phyloP scores from a whole-genome alignment of 1,140 invertebrate species.

The Diorhabda sublineata region DNA sequence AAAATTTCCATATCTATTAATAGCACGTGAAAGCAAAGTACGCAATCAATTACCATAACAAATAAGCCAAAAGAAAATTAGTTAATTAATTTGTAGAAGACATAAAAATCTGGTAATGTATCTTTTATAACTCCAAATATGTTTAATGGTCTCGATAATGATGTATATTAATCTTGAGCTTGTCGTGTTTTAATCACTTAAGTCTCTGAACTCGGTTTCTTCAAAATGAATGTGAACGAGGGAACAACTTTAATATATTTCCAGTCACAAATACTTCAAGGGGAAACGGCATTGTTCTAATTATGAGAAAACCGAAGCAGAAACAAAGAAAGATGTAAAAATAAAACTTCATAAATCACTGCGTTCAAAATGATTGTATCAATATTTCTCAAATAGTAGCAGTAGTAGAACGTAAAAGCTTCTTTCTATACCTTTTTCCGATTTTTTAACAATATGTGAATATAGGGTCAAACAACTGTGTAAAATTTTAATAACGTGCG shows the following conservation, averaged over 20 bases:
- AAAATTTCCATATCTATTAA: not conserved
- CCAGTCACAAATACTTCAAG: conserved; percentile 1
- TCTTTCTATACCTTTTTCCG: not conserved
- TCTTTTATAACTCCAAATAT: conserved; percentile 3
- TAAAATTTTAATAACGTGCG: not conserved
- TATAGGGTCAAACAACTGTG: not conserved
- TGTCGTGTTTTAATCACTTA: not conserved
- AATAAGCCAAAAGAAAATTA: conserved; percentile 1
- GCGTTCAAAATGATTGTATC: not conserved
- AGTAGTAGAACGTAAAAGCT: not conserved
- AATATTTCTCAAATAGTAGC: conserved; percentile 2
- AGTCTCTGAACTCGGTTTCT: not conserved
- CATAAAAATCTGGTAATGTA: conserved; percentile 3
- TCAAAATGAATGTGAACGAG: not conserved
- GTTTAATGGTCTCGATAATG: conserved; percentile 2
- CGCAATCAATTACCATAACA: not conserved
- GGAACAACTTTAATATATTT: conserved; percentile 3
- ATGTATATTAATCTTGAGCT: conserved; percentile 2
- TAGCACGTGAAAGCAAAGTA: not conserved
- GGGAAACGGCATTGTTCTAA: conserved; percentile 1
- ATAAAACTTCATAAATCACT: conserved; percentile 3
- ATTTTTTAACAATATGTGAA: not conserved
- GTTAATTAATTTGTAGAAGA: conserved; percentile 3
- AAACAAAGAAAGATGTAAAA: conserved; percentile 1
- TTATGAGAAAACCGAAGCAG: not conserved